Base-by-base conservation (phyloP, 2,113 vertebrate genomes). In the Chaenocephalus aceratus region DNA sequence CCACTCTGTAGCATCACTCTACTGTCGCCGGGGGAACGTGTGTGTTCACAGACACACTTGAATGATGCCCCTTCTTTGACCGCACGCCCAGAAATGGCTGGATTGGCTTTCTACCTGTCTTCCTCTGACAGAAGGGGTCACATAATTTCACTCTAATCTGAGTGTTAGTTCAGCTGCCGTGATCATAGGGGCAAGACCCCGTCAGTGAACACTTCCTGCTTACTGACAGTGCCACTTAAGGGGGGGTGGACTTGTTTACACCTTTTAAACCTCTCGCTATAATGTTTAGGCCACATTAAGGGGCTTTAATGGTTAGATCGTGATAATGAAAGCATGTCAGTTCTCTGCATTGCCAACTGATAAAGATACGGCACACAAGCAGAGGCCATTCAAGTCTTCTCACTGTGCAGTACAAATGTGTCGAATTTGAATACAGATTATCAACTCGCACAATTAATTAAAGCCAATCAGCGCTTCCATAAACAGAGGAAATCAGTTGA, bases 401-500 rank as follows among this genome's bases (percentile, higher is more conserved):
- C 44, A 11, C 4, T 77, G 15, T 30, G 3, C 70, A 60, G 41
- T 63, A 26, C 72, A 51, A 79, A 59, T 75, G 12, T 16, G 71
- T 74, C 4, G 26, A 84, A 72, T 89, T 69, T 7, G 66, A 87
- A 78, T 57, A 41, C 53, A 68, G 49, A 84, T 86, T 51, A 86
- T 83, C 61, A 72, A 64, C 72, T 80, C 11, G 1, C 65, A 54
- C 53, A 45, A 82, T 87, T 79, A 80, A 93, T 88, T 87, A 83
- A 77, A 46, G 66, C 79, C 82, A 91, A 92, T 93, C 88, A 91
- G 79, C 3, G 64, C 74, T 15, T 83, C 61, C 16, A 54, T 82
- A 85, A 88, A 91, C 79, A 79, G 72, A 81, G 78, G 64, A 77
- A 90, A 88, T 89, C 86, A 81, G 72, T 65, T 77, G 84, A 87